Evolutionary conservation across 2,113 vertebrate species (phyloP).

Genomic region (Chionodraco myersi): DNA sequence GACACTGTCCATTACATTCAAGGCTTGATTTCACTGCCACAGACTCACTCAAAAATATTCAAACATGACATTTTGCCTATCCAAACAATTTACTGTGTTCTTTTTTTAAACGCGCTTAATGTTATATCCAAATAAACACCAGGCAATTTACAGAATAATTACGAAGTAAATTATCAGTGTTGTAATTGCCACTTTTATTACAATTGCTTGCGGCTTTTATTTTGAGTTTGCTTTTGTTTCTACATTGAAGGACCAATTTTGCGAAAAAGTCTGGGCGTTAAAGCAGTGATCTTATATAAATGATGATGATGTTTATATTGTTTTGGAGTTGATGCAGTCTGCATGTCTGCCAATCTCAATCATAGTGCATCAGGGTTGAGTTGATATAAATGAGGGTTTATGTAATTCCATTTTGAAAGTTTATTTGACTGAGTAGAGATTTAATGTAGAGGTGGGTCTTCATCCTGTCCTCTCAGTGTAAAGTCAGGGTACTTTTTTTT

Average conservation of each 20-base stretch:
- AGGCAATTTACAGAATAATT: not conserved
- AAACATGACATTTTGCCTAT: conserved; percentile 21
- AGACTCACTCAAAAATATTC: conserved; percentile 19
- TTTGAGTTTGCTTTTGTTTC: conserved; percentile 1
- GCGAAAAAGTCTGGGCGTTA: not conserved
- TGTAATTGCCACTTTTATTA: conserved; percentile 3
- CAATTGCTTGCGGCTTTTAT: not conserved
- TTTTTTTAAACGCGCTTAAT: conserved; percentile 18
- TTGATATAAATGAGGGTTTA: conserved; percentile 46
- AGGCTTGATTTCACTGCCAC: conserved; percentile 41
- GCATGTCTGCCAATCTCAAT: conserved; percentile 22
- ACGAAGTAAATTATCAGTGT: not conserved
- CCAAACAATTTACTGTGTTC: not conserved
- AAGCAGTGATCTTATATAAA: conserved; percentile 47
- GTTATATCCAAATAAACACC: conserved; percentile 8
- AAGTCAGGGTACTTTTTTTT: conserved; percentile 16
- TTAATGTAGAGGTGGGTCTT: conserved; percentile 47
- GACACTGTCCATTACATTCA: conserved; percentile 45
- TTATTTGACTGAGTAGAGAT: conserved; percentile 37
- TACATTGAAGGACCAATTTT: conserved; percentile 8
- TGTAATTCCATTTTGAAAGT: conserved; percentile 52
- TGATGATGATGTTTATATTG: conserved; percentile 45
- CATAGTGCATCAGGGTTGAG: conserved; percentile 49
- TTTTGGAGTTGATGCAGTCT: conserved; percentile 23
- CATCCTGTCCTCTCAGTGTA: conserved; percentile 34